phyloP scores from a whole-genome alignment of 2,797 vertebrate genomes.

The Myripristis jacobus region DNA sequence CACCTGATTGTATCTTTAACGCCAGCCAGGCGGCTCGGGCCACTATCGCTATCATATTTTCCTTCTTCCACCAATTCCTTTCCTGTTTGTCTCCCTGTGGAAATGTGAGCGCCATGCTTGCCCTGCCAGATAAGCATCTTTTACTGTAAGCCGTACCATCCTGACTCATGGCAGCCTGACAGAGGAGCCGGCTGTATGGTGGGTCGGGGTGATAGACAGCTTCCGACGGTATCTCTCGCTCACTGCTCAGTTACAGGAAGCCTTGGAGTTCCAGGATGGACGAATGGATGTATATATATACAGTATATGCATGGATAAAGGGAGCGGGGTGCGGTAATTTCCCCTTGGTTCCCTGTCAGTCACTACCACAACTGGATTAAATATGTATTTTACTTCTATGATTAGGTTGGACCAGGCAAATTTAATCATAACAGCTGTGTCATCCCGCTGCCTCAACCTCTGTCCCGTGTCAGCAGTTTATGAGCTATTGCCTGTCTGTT shows the following conservation, averaged over 20 bases:
- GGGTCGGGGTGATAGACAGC: constrained; percentile 8
- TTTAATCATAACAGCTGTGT: constrained; percentile 5
- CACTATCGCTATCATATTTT: constrained; percentile 30
- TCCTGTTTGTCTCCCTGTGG: constrained; percentile 53
- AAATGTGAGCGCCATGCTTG: constrained; percentile 57
- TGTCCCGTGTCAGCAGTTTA: background rate
- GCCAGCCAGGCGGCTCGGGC: background rate
- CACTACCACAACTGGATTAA: constrained; percentile 26
- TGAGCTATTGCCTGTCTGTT: background rate
- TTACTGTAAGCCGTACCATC: constrained; percentile 71
- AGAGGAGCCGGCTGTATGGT: constrained; percentile 5
- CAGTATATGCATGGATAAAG: too few relatives aligned
- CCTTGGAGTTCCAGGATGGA: constrained; percentile 30
- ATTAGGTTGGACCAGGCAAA: constrained; percentile 18
- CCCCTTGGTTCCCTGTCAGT: constrained; percentile 33
- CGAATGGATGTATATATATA: constrained; percentile 38
- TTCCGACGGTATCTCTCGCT: constrained; percentile 50
- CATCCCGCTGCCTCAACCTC: background rate
- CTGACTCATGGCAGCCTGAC: constrained; percentile 56
- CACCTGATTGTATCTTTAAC: constrained; percentile 17
- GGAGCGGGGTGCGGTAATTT: constrained; percentile 45
- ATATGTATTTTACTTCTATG: constrained; percentile 33
- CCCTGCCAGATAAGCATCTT: constrained; percentile 73
- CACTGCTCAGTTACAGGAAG: constrained; percentile 62
- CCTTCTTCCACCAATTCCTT: constrained; percentile 31